Percentiles rank a stretch among this genome's conserved stretches.
These are phyloP conservation scores for Hycleus cichorii DNA, from an alignment of 1,140 invertebrate genomes.

Conservation along the genomic window DNA sequence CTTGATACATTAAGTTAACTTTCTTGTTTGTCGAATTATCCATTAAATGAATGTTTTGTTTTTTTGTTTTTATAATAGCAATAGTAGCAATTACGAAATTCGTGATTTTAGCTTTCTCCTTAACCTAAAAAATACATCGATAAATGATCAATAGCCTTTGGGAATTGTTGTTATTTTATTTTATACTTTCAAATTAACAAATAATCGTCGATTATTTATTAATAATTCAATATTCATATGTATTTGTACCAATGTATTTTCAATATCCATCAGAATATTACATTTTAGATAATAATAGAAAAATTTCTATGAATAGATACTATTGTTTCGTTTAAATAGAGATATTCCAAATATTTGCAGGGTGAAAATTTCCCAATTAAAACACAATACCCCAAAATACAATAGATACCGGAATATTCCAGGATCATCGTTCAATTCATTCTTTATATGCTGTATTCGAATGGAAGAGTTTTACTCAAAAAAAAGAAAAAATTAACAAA, in stretches of 20 bases:
- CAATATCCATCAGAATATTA: no score
- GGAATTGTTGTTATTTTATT: constrained; percentile 8
- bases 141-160: constrained; percentile 7
- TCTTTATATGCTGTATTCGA: no score
- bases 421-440: neutral
- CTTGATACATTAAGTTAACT: no score
- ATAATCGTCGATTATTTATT: neutral
- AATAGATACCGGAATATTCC: constrained; percentile 5
- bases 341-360: constrained; percentile 9
- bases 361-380: constrained; percentile 11
- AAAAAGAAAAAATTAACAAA: no score
- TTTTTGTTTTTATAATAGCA: no score
- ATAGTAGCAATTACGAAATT: neutral
- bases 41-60: no score
- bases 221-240: no score
- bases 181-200: constrained; percentile 6
- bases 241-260: no score
- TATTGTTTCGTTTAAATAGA: neutral
- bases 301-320: no score
- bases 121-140: neutral
- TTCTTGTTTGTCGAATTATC: no score
- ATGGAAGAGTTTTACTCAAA: no score
- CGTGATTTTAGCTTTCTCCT: constrained; percentile 14
- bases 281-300: no score
- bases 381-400: constrained; percentile 1